Evolutionary conservation across 1,140 invertebrate species (phyloP), one percentile per base, ranked within the genome.

Genomic region (Anastrepha ludens): DNA sequence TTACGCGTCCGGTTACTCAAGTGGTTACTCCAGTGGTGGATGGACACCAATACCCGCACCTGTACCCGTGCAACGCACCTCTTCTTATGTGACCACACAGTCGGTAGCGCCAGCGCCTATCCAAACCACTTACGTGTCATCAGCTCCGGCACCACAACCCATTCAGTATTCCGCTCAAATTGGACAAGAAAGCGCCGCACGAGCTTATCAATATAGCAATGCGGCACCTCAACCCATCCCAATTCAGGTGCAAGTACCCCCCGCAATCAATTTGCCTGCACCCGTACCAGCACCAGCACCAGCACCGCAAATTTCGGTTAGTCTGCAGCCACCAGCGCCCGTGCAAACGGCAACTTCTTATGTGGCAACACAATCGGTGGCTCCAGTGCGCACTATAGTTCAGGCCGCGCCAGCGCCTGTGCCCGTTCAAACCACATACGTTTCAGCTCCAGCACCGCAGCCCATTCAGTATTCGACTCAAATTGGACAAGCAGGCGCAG

Each of bases 11-110:
- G 86, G 86, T 41, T 87, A 87, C 47, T 39, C 41, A 55, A 55
- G 47, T 39, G 50, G 88, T 17, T 81, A 86, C 39, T 60, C 85
- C 29, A 60, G 2, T 44, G 59, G 55, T 59, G 85, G 85, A n/a
- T 89, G 87, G 87, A 88, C 62, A 62, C 87, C 41, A 20, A 87
- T 88, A n/a, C 67, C 89, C 85, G 89, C 87, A 20, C 89, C 87
- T 88, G 67, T 74, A 3, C 8, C 17, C 7, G 64, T 65, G 8
- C 15, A 29, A 7, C 29, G 89, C 58, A 88, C 89, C 3, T 29
- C 29, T 29, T 29, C 29, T 29, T 29, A 29, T 29, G 29, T 29
- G 29, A 86, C 88, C 87, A 87, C 87, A 87, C 88, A 86, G 86
- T 85, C 55, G 44, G 44, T 20, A 2, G 6, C 64, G 13, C 7